These are phyloP conservation scores for Chanos chanos DNA, from an alignment of 2,797 vertebrate genomes.

Conservation along the genomic window DNA sequence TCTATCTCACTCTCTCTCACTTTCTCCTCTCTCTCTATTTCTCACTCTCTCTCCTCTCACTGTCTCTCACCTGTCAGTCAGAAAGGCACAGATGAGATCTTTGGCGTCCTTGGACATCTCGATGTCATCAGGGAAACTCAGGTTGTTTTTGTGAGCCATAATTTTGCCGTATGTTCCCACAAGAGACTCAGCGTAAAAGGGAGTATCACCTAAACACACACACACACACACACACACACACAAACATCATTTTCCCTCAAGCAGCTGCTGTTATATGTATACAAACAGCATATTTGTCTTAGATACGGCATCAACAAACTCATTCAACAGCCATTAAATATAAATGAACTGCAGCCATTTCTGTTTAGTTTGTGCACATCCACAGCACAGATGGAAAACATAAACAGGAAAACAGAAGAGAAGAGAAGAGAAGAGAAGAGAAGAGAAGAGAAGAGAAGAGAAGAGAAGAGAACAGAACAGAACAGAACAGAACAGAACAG, in stretches of 20 bases:
- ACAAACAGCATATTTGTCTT: no score
- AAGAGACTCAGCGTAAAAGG: constrained; percentile 95
- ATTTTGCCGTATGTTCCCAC: constrained; percentile 98
- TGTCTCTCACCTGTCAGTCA: constrained; percentile 83
- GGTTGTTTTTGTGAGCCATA: constrained; percentile 94
- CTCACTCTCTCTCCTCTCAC: no score
- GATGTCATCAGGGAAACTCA: constrained; percentile 87
- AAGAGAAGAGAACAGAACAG: neutral
- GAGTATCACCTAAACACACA: constrained; percentile 82
- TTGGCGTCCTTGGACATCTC: constrained; percentile 90
- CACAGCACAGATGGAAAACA: no score
- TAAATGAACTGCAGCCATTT: no score
- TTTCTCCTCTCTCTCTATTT: no score
- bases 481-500: neutral
- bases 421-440: no score
- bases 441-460: neutral
- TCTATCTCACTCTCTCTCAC: neutral
- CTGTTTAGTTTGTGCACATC: no score
- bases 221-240: neutral
- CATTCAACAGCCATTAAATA: no score
- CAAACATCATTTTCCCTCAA: no score
- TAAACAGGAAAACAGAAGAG: neutral
- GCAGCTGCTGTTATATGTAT: no score
- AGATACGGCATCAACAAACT: no score
- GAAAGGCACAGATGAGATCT: constrained; percentile 93